Conservation (phyloP, 2,113 vertebrate species). For the Aegotheles bennettii region DNA sequence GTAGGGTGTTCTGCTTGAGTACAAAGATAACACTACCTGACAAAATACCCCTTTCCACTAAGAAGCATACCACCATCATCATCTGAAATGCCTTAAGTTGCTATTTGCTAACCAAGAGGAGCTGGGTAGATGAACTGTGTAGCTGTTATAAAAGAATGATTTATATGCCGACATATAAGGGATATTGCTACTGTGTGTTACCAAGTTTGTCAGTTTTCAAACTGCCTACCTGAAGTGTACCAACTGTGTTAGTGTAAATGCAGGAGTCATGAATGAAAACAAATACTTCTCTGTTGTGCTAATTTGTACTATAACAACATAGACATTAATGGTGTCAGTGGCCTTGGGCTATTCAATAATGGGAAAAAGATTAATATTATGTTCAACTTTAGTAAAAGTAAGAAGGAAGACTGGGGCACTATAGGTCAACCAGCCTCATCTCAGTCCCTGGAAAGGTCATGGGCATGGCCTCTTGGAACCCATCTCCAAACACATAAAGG, state of each 20-base stretch:
- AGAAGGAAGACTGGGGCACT: neutral
- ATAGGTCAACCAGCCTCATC: too few relatives aligned
- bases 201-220: neutral
- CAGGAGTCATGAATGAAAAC: neutral
- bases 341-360: neutral
- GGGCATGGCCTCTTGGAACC: neutral
- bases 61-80: neutral
- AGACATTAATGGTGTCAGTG: neutral
- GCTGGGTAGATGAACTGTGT: neutral
- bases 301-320: neutral
- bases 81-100: neutral
- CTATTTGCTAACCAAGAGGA: neutral
- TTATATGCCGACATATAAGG: neutral
- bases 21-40: too few relatives aligned
- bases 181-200: neutral
- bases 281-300: neutral
- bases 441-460: too few relatives aligned
- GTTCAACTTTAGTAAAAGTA: neutral
- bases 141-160: neutral
- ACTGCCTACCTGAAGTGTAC: neutral
- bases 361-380: neutral
- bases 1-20: too few relatives aligned
- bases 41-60: too few relatives aligned
- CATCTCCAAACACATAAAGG: neutral
- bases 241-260: neutral